Percentiles rank a stretch among this genome's conserved stretches.
These are phyloP conservation scores for Halcyon badia DNA, from an alignment of 2,797 vertebrate genomes.

Conservation along the genomic window DNA sequence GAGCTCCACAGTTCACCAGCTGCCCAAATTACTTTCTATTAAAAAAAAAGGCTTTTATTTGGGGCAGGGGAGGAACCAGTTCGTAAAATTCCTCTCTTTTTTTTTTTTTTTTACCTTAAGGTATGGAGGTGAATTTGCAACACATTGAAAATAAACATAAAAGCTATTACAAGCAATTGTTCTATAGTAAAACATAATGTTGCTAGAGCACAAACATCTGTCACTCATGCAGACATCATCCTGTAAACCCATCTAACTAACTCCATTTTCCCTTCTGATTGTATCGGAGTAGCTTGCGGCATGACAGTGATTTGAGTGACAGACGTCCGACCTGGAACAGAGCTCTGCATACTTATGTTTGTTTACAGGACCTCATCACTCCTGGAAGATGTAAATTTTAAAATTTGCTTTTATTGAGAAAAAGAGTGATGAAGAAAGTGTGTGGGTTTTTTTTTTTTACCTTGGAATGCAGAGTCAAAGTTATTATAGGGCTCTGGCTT, in stretches of 20 bases:
- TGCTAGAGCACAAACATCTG: constrained; percentile 75
- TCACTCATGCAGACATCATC: constrained; percentile 69
- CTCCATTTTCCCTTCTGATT: constrained; percentile 73
- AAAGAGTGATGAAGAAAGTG: neutral
- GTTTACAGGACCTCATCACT: constrained; percentile 55
- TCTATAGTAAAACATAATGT: constrained; percentile 76
- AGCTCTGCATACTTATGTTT: constrained; percentile 62
- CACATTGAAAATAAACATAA: constrained; percentile 67
- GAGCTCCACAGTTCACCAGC: constrained; percentile 59
- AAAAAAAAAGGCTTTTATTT: constrained; percentile 14
- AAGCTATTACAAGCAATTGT: constrained; percentile 77
- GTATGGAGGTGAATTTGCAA: constrained; percentile 53
- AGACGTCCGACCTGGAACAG: neutral
- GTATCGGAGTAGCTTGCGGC: constrained; percentile 51
- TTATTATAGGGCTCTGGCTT: constrained; percentile 59
- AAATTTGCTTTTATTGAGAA: constrained; percentile 74
- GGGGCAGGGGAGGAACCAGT: neutral
- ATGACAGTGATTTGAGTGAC: constrained; percentile 76
- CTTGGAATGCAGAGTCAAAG: constrained; percentile 42
- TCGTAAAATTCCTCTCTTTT: neutral
- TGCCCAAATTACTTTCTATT: constrained; percentile 65
- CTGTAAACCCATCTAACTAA: constrained; percentile 69
- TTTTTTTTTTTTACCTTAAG: neutral
- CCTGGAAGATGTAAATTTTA: constrained; percentile 73
- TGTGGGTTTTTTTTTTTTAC: neutral